A percentile compares a stretch with the other conserved stretches of the same genome.
phyloP scores from a whole-genome alignment of 2,888 invertebrate genomes.

The Spilosoma lubricipeda region DNA sequence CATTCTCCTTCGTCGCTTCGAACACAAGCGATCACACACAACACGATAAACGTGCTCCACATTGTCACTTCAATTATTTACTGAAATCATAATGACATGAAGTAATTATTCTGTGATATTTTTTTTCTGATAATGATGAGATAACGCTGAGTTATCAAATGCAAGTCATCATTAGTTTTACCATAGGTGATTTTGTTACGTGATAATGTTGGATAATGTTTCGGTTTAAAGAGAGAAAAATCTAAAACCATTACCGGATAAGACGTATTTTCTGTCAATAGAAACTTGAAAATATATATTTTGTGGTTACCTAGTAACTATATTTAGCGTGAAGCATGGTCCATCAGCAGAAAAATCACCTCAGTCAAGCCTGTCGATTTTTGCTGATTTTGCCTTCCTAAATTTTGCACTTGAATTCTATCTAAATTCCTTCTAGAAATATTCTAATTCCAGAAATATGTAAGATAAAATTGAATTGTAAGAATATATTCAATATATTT shows the following conservation, averaged over 20 bases:
- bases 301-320: no score
- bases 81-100: neutral
- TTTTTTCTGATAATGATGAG: neutral
- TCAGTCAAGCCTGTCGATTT: no score
- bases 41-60: slow-evolving; percentile 8
- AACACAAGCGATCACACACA: slow-evolving; percentile 19
- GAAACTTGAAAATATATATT: no score
- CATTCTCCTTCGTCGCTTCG: slow-evolving; percentile 27
- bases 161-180: neutral
- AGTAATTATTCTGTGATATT: neutral
- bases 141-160: neutral
- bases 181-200: neutral
- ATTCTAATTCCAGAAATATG: no score
- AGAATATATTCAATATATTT: neutral
- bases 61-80: neutral
- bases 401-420: no score
- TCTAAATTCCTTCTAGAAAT: no score
- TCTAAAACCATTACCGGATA: neutral
- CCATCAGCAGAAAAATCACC: no score
- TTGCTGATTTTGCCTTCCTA: no score
- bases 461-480: no score
- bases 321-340: no score
- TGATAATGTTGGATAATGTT: neutral
- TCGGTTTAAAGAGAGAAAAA: neutral
- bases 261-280: no score